Percentiles rank a stretch among this genome's conserved stretches.
Conservation (phyloP, 2,888 invertebrate species). For the Celastrina argiolus region DNA sequence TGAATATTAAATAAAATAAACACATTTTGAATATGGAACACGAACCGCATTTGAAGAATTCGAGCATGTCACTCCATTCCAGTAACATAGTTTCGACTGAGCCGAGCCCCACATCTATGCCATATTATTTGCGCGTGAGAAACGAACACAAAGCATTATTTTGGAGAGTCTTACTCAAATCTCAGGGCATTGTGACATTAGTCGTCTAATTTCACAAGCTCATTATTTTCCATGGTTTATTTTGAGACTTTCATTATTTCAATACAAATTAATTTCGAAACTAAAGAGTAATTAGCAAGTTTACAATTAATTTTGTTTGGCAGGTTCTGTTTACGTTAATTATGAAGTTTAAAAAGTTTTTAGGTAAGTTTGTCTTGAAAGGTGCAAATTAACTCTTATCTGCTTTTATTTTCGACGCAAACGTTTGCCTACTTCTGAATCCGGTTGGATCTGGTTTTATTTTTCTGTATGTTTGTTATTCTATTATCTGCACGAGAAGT, state of each 20-base stretch:
- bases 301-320: background rate
- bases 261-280: background rate
- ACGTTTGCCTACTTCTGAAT: background rate
- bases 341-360: constrained; percentile 2
- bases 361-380: background rate
- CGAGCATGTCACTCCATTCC: constrained; percentile 73
- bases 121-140: constrained; percentile 40
- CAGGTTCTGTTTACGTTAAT: background rate
- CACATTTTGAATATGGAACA: constrained; percentile 45
- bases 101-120: constrained; percentile 47
- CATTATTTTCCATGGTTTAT: constrained; percentile 8
- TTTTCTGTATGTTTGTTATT: background rate
- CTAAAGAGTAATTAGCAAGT: background rate
- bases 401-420: background rate
- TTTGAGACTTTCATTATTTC: constrained; percentile 2
- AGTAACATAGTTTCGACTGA: constrained; percentile 71
- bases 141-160: constrained; percentile 30
- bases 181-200: constrained; percentile 19
- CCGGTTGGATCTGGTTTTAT: background rate
- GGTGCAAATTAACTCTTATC: constrained; percentile 3
- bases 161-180: constrained; percentile 22
- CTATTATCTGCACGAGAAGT: too few relatives aligned
- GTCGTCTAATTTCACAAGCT: constrained; percentile 19
- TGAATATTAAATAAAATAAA: constrained; percentile 33
- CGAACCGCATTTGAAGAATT: constrained; percentile 64